Conservation (phyloP, 1,140 invertebrate species). For the Pollicipes pollicipes region DNA sequence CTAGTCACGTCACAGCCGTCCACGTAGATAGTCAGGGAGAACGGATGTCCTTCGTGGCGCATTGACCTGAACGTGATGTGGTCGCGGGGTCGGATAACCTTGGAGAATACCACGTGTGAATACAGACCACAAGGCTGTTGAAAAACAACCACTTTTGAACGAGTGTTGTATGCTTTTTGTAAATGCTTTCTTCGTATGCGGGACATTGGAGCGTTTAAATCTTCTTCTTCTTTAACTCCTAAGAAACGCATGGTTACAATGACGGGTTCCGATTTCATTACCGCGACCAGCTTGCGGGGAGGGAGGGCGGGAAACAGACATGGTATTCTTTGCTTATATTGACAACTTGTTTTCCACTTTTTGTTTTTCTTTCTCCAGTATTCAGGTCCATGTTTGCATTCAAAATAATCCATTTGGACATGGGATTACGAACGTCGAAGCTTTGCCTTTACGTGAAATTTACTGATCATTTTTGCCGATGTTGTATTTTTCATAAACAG, state of each 20-base stretch:
- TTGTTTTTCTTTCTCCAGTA: conserved; percentile 1
- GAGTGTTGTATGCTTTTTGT: neutral
- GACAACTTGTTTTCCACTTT: neutral
- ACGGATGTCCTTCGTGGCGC: conserved; percentile 12
- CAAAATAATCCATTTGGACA: neutral
- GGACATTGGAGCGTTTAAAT: neutral
- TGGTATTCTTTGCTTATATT: neutral
- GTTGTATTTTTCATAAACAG: no score
- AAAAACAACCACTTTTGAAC: neutral
- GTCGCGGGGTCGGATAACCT: conserved; percentile 4
- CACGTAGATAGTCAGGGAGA: conserved; percentile 16
- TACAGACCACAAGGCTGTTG: neutral
- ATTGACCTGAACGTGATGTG: conserved; percentile 15
- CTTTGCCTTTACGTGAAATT: no score
- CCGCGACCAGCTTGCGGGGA: neutral
- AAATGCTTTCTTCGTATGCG: neutral
- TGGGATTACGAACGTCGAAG: no score
- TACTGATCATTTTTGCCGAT: no score
- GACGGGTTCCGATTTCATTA: neutral
- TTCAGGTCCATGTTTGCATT: neutral
- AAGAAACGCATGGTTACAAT: neutral
- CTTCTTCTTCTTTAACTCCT: neutral
- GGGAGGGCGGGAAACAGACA: neutral
- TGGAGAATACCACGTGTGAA: neutral
- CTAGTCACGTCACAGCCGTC: conserved; percentile 12